Evolutionary conservation across 2,888 invertebrate species (phyloP).

Genomic region (Marronus borbonicus): DNA sequence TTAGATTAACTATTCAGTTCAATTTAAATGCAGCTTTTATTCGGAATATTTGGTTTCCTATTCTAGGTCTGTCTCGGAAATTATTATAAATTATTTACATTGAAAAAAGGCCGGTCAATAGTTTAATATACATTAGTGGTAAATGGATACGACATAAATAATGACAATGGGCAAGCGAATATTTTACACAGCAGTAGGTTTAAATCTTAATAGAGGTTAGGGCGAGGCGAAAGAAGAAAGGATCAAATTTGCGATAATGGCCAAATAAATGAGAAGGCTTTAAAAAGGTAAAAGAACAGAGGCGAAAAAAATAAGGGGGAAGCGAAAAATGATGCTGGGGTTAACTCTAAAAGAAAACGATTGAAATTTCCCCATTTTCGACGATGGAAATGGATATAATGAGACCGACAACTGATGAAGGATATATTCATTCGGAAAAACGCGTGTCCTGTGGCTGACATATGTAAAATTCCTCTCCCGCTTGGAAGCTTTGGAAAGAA

Average conservation of each 20-base stretch:
- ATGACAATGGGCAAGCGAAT: slow-evolving; percentile 12
- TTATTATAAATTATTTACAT: too few species aligned
- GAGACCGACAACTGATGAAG: slow-evolving; percentile 4
- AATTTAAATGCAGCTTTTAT: too few species aligned
- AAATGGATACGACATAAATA: neutral
- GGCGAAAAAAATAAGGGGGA: neutral
- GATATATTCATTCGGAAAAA: slow-evolving; percentile 23
- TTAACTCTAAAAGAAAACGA: slow-evolving; percentile 28
- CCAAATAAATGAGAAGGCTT: slow-evolving; percentile 9
- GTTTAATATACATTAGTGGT: too few species aligned
- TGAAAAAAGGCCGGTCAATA: too few species aligned
- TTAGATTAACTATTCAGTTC: too few species aligned
- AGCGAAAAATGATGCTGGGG: neutral
- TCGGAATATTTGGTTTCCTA: too few species aligned
- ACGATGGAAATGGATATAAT: slow-evolving; percentile 3
- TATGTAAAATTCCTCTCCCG: slow-evolving; percentile 14
- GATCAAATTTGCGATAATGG: slow-evolving; percentile 21
- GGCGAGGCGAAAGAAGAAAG: neutral
- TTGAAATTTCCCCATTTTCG: slow-evolving; percentile 16
- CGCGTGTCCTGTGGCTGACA: neutral
- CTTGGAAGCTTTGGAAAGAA: neutral
- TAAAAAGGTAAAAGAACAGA: slow-evolving; percentile 4
- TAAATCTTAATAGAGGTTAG: slow-evolving; percentile 20
- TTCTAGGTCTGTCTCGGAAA: too few species aligned
- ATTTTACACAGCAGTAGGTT: neutral